Evolutionary conservation across 2,888 invertebrate species (phyloP).

Genomic region (Aethes cnicana): DNA sequence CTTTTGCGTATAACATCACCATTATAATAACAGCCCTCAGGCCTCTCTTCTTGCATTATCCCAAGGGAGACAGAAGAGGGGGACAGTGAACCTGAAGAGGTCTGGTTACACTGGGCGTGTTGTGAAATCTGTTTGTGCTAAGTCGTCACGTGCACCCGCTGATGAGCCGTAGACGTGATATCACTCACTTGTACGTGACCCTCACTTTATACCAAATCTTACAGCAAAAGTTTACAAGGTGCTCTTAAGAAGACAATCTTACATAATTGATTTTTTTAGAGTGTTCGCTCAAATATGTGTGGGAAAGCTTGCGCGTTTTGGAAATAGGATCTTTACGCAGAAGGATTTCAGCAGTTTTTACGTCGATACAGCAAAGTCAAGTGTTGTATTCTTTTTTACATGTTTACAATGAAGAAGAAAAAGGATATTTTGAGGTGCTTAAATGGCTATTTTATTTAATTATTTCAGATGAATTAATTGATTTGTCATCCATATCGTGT

Average conservation of each 20-base stretch:
- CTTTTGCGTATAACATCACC: conserved; percentile 76
- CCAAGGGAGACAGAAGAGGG: conserved; percentile 34
- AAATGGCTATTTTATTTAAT: no score
- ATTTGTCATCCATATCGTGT: no score
- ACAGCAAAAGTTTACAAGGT: conserved; percentile 54
- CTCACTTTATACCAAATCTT: conserved; percentile 68
- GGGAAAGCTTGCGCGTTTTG: background rate
- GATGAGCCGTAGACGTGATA: conserved; percentile 81
- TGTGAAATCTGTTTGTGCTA: conserved; percentile 79
- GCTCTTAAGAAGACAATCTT: conserved; percentile 23
- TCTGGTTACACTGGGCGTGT: conserved; percentile 59
- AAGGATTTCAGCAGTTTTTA: background rate
- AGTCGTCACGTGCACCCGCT: conserved; percentile 80
- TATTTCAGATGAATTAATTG: no score
- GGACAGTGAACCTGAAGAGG: conserved; percentile 43
- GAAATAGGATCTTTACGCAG: background rate
- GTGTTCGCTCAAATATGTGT: no score
- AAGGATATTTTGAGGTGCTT: no score
- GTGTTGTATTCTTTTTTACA: no score
- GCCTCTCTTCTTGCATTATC: conserved; percentile 44
- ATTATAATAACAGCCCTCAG: conserved; percentile 51
- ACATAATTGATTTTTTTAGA: conserved; percentile 15
- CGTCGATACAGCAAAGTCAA: no score
- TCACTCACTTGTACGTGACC: conserved; percentile 79
- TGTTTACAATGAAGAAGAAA: no score